These are phyloP conservation scores for Baryphthengus martii DNA, from an alignment of 2,113 vertebrate genomes.

Conservation along the genomic window DNA sequence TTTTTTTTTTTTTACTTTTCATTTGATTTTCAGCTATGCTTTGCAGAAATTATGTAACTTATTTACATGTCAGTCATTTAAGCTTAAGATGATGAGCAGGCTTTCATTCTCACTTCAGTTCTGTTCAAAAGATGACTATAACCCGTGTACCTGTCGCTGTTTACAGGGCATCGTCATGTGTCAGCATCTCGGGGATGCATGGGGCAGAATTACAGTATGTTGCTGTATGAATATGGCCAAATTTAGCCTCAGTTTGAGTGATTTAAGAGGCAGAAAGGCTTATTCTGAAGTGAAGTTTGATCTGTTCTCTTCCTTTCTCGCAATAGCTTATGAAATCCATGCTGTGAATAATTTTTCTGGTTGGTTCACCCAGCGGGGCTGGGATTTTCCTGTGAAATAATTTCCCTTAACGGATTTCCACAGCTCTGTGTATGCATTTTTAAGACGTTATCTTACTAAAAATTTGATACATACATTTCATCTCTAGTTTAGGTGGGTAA, in stretches of 20 bases:
- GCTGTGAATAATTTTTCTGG: neutral
- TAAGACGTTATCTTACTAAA: neutral
- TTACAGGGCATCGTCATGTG: fast-evolving
- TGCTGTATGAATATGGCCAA: neutral
- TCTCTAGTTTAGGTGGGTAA: neutral
- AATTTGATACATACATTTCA: neutral
- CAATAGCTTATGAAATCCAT: neutral
- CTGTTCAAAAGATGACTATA: neutral
- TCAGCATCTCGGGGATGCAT: neutral
- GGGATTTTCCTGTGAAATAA: neutral
- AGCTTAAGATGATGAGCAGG: neutral
- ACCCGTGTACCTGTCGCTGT: neutral
- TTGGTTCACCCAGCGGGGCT: neutral
- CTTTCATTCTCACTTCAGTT: neutral
- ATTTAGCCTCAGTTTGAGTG: neutral
- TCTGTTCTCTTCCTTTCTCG: neutral
- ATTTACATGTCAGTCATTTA: neutral
- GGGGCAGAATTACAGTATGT: neutral
- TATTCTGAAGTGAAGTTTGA: neutral
- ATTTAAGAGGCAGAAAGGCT: neutral
- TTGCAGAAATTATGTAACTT: neutral
- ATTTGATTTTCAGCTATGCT: neutral
- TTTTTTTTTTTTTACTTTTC: neutral
- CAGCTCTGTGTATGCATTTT: neutral
- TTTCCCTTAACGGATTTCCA: neutral